phyloP scores from a whole-genome alignment of 2,113 vertebrate species.

The Anthoscopus minutus region DNA sequence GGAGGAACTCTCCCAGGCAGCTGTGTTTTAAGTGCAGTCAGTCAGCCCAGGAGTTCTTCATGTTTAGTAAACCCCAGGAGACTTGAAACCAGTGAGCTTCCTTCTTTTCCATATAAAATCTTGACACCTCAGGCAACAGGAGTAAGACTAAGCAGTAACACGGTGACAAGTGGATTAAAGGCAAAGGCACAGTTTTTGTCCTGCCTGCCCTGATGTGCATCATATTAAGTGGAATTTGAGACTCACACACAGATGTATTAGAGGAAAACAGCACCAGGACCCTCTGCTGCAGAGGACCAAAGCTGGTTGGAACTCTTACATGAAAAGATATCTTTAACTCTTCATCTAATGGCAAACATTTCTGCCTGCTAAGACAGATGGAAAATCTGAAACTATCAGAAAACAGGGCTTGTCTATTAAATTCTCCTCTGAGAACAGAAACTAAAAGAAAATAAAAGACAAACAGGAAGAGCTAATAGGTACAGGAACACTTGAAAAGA shows the following conservation, averaged over 20 bases:
- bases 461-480: slow-evolving; percentile 17
- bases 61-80: background rate
- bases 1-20: background rate
- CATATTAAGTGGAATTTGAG: background rate
- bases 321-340: background rate
- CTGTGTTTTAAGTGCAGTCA: background rate
- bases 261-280: background rate
- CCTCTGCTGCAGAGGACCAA: background rate
- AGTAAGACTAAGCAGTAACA: background rate
- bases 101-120: background rate
- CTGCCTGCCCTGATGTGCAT: background rate
- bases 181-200: background rate
- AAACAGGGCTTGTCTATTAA: background rate
- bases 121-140: slow-evolving; percentile 13
- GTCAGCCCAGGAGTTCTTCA: background rate
- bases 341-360: background rate
- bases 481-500: background rate
- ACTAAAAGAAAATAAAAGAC: background rate
- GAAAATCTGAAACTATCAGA: background rate
- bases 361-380: background rate
- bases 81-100: background rate
- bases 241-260: background rate
- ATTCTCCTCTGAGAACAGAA: background rate
- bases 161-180: background rate
- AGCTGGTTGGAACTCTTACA: background rate